phyloP scores from a whole-genome alignment of 2,888 invertebrate species.

The Blera fallax region DNA sequence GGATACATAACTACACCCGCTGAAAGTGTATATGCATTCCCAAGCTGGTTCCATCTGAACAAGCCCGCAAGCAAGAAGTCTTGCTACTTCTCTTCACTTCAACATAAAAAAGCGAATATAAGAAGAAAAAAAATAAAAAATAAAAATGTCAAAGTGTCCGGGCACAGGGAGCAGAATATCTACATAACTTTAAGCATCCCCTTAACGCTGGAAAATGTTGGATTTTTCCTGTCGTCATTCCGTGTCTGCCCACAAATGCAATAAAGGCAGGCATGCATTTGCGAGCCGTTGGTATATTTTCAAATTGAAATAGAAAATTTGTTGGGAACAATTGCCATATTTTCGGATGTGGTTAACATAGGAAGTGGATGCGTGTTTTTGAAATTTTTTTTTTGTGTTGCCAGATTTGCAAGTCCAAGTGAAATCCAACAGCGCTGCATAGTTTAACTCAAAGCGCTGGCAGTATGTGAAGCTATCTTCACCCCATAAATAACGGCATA shows the following conservation, averaged over 20 bases:
- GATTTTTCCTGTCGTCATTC: conserved; percentile 30
- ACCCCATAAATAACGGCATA: neutral
- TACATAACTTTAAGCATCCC: neutral
- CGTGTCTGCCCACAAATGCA: conserved; percentile 52
- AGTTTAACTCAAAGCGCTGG: neutral
- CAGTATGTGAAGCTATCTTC: neutral
- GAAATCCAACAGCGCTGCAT: neutral
- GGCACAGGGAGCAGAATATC: conserved; percentile 13
- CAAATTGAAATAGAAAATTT: conserved; percentile 64
- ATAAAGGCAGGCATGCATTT: conserved; percentile 47
- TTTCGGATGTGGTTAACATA: conserved; percentile 63
- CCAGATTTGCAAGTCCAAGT: conserved; percentile 1
- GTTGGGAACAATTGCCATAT: conserved; percentile 66
- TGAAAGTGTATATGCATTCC: conserved; percentile 31
- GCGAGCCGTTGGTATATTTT: conserved; percentile 46
- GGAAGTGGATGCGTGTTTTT: conserved; percentile 25
- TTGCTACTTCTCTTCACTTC: conserved; percentile 1
- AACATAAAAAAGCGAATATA: neutral
- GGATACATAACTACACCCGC: conserved; percentile 7
- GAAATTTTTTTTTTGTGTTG: neutral
- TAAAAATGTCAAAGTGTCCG: conserved; percentile 58
- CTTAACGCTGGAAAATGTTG: conserved; percentile 26
- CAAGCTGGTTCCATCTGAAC: conserved; percentile 61
- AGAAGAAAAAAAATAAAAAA: conserved; percentile 8
- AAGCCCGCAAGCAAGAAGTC: conserved; percentile 37